Percentiles rank a stretch among this genome's conserved stretches.
phyloP scores from a whole-genome alignment of 1,140 invertebrate species.

The Chironomus striatipennis region DNA sequence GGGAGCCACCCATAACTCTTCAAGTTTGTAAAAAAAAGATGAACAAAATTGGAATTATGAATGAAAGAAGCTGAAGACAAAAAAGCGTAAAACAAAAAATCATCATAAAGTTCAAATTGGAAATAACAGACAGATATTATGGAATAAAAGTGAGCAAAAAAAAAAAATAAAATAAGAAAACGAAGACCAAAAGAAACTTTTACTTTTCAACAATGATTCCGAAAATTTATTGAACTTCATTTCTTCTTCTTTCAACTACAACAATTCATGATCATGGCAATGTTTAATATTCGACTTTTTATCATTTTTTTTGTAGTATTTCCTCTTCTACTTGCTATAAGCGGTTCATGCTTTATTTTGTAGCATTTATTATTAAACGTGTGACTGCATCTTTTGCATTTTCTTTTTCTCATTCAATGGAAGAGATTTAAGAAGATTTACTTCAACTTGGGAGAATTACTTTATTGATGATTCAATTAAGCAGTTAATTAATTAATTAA shows the following conservation, averaged over 20 bases:
- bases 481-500: too few relatives aligned
- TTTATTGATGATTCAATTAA: too few relatives aligned
- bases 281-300: background rate
- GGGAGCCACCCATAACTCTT: too few relatives aligned
- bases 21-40: background rate
- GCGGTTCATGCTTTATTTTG: too few relatives aligned
- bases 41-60: background rate
- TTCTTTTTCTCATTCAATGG: too few relatives aligned
- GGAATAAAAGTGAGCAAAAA: background rate
- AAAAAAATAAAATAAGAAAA: background rate
- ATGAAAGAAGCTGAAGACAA: background rate
- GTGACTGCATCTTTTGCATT: too few relatives aligned
- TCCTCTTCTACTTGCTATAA: background rate
- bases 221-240: constrained; percentile 19
- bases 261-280: background rate
- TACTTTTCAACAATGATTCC: background rate
- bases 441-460: too few relatives aligned
- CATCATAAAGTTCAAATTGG: background rate
- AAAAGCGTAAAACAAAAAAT: constrained; percentile 1
- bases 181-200: constrained; percentile 9
- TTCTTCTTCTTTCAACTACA: background rate
- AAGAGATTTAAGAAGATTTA: too few relatives aligned
- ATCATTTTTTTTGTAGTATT: background rate
- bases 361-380: too few relatives aligned
- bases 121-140: background rate